Base-by-base conservation (phyloP, 2,888 invertebrate genomes). In the Alcis repandata region DNA sequence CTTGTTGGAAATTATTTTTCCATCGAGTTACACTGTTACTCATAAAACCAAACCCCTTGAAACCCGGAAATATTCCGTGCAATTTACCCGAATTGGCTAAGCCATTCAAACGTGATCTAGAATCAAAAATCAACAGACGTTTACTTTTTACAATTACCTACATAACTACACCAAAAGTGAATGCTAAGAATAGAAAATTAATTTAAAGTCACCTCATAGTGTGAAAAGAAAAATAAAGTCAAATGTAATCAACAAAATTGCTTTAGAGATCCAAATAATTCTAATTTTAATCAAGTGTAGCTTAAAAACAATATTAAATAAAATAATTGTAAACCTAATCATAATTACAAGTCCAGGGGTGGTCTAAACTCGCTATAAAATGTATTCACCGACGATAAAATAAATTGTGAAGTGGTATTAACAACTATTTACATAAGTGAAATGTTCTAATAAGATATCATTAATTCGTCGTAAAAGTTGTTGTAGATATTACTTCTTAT, bases 381-480 rank as follows among this genome's bases (percentile, higher is more conserved):
- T 40, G 1, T 53, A 15, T 53, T 40, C 38, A 20, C 13, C 1
- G 27, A 20, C 38, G n/a, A 52, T 52, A 52, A 52, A 52, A 38
- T 52, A 52, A 52, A 52, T 52, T 22, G 38, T 52, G 13, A 38
- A 38, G 52, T 51, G 17, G 38, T 38, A 52, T 52, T 8, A 36
- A 8, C 51, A 36, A n/a, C 38, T 52, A 52, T 54, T 54, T 41
- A 41, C 49, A 49, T 41, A 41, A 54, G 54, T 54, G 27, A 54
- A 54, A 41, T 54, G 54, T 41, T 41, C 40, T 19, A 11, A 56
- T 56, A 32, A 43, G 43, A 56, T 32, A 56, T 19, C 41, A 53
- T 53, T 56, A 56, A 33, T 10, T 17, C 9, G 27, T 43, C 43
- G 33, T 56, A 56, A 54, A 56, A 56, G 11, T 45, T 33, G 43